These are phyloP conservation scores for Onychostoma macrolepis DNA, from an alignment of 2,113 vertebrate species.

Conservation along the genomic window DNA sequence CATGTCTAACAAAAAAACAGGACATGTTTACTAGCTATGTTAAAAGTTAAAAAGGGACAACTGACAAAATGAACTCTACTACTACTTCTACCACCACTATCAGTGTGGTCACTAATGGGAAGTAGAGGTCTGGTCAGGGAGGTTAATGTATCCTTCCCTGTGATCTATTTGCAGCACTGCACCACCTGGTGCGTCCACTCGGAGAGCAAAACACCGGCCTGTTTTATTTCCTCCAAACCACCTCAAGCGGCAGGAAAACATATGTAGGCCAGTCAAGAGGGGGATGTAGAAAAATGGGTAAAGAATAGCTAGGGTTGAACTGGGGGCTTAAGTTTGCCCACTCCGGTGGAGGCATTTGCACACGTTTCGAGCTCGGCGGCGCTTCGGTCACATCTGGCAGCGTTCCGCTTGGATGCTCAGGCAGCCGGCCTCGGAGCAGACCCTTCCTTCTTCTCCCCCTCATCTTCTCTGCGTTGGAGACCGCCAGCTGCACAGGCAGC, in stretches of 20 bases:
- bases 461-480: constrained; percentile 48
- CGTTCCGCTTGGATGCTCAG: constrained; percentile 61
- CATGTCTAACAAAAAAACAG: not conserved
- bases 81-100: not conserved
- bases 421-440: constrained; percentile 48
- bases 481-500: constrained; percentile 50
- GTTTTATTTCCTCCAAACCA: constrained; percentile 26
- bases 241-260: constrained; percentile 32
- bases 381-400: constrained; percentile 66
- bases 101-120: not conserved
- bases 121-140: not conserved
- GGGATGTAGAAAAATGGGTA: not conserved
- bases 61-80: not conserved
- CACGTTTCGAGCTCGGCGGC: constrained; percentile 54
- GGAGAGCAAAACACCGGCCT: constrained; percentile 32
- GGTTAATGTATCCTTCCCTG: not conserved
- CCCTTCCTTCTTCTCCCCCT: constrained; percentile 48
- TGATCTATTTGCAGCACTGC: not conserved
- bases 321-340: constrained; percentile 37
- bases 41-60: not conserved
- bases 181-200: constrained; percentile 45
- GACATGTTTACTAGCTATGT: not conserved
- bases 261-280: constrained; percentile 53
- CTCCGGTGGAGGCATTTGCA: constrained; percentile 5
- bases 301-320: not conserved